Percentiles rank a stretch among this genome's conserved stretches.
phyloP scores from a whole-genome alignment of 2,797 vertebrate genomes.

The Phrynocephalus forsythii region DNA sequence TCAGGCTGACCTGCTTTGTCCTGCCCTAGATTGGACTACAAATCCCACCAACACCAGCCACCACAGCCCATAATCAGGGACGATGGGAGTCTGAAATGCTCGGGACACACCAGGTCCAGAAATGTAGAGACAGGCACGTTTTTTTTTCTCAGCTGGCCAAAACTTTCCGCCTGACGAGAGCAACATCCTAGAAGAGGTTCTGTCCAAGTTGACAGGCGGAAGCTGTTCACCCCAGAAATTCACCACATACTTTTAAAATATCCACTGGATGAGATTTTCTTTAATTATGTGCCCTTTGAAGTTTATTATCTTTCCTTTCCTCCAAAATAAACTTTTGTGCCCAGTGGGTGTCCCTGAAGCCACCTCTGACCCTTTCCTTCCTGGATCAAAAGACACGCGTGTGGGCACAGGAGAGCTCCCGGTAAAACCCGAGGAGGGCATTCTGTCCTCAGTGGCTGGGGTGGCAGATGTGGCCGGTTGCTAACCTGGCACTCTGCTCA shows the following conservation, averaged over 20 bases:
- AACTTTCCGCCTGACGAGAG: background rate
- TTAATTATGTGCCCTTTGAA: too few relatives aligned
- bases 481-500: too few relatives aligned
- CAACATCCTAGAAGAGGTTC: background rate
- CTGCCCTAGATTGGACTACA: background rate
- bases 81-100: background rate
- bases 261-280: background rate
- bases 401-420: background rate
- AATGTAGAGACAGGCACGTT: too few relatives aligned
- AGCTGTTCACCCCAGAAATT: background rate
- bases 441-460: background rate
- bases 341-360: too few relatives aligned
- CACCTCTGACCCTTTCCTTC: fast-evolving
- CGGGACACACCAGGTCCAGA: background rate
- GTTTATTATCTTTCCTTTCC: background rate
- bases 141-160: background rate
- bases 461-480: background rate
- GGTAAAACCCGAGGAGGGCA: background rate
- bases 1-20: too few relatives aligned
- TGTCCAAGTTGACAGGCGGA: background rate
- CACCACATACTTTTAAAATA: background rate
- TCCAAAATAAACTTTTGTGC: too few relatives aligned
- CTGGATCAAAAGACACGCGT: background rate
- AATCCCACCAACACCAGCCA: background rate
- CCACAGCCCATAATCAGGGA: background rate